phyloP scores from a whole-genome alignment of 2,797 vertebrate species.

The Cercopithecus hamlyni region DNA sequence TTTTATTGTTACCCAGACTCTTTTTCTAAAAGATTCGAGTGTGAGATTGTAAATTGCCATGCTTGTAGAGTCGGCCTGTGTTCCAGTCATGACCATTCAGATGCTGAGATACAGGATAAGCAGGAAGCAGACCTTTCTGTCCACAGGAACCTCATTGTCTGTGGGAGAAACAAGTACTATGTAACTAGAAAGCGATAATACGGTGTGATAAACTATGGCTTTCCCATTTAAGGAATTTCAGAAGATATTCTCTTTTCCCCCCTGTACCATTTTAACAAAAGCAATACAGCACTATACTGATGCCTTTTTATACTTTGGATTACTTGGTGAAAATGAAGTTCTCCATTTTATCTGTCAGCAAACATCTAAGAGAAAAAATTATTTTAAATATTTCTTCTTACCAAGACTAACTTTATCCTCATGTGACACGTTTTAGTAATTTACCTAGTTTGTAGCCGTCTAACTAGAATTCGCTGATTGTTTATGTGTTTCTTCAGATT shows the following conservation, averaged over 20 bases:
- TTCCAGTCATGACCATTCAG: neutral
- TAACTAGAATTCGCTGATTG: conserved; percentile 66
- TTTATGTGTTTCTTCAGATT: conserved; percentile 70
- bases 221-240: neutral
- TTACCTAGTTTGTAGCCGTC: conserved; percentile 55
- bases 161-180: neutral
- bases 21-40: neutral
- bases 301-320: neutral
- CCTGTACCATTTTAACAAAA: neutral
- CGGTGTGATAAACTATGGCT: neutral
- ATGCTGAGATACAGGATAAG: neutral
- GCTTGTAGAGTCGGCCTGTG: neutral
- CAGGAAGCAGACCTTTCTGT: neutral
- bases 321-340: neutral
- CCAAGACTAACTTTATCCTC: conserved; percentile 55
- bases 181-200: neutral
- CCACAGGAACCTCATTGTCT: neutral
- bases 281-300: neutral
- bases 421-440: conserved; percentile 61
- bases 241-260: neutral
- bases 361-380: conserved; percentile 21
- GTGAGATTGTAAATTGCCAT: neutral
- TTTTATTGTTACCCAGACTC: neutral
- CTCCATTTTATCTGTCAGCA: neutral
- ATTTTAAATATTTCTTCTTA: conserved; percentile 63